A percentile compares a stretch with the other conserved stretches of the same genome.
phyloP scores from a whole-genome alignment of 2,113 vertebrate species.

The Petroica traversi region DNA sequence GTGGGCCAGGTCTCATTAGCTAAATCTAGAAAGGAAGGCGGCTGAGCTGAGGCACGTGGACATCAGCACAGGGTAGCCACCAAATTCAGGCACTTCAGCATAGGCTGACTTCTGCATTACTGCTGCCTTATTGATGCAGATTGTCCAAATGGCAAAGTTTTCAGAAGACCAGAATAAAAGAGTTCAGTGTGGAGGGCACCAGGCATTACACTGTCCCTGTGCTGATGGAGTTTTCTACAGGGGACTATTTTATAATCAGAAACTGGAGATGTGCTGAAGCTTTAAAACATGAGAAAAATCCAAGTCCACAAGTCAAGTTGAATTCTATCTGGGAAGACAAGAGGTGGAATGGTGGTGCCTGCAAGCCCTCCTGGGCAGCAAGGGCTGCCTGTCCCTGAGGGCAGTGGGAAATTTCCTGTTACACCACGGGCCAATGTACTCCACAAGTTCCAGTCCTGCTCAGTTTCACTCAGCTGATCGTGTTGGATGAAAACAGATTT shows the following conservation, averaged over 20 bases:
- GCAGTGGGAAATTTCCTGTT: neutral
- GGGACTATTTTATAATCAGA: neutral
- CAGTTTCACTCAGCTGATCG: neutral
- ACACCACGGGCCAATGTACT: fast-evolving
- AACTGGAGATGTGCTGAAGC: neutral
- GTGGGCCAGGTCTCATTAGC: neutral
- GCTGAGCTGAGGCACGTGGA: neutral
- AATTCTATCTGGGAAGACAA: neutral
- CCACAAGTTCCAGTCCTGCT: neutral
- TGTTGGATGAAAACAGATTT: neutral
- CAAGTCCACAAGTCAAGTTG: neutral
- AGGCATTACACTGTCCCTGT: neutral
- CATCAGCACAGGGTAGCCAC: neutral
- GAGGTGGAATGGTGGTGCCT: neutral
- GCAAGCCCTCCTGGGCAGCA: neutral
- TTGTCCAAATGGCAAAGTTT: neutral
- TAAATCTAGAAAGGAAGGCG: neutral
- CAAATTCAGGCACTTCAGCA: neutral
- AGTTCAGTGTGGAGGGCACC: neutral
- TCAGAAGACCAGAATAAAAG: neutral
- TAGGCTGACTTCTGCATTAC: neutral
- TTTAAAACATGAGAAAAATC: neutral
- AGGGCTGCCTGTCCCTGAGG: neutral
- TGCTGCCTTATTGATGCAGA: fast-evolving
- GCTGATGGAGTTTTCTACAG: neutral